A percentile compares a stretch with the other conserved stretches of the same genome.
Conservation (phyloP, 2,888 invertebrate genomes). For the Rosalia funebris region DNA sequence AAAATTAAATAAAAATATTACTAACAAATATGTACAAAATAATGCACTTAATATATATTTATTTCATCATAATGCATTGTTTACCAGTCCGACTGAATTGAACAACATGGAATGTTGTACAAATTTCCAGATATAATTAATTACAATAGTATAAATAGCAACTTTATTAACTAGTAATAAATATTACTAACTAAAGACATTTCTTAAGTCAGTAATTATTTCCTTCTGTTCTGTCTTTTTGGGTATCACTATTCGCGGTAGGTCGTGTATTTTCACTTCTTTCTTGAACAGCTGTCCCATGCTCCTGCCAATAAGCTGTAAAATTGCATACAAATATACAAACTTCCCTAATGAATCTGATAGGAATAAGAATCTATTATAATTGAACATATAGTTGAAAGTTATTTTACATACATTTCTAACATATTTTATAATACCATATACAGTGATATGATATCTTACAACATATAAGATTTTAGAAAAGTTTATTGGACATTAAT, state of each 20-base stretch:
- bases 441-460: too few relatives aligned
- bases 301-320: conserved; percentile 85
- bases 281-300: conserved; percentile 89
- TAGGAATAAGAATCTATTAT: too few relatives aligned
- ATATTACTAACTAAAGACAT: conserved; percentile 56
- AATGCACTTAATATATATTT: conserved; percentile 43
- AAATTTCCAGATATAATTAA: conserved; percentile 34
- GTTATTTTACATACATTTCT: too few relatives aligned
- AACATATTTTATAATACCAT: too few relatives aligned
- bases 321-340: conserved; percentile 49
- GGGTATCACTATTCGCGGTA: conserved; percentile 75
- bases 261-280: conserved; percentile 85
- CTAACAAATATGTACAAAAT: conserved; percentile 55
- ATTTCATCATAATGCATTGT: conserved; percentile 22
- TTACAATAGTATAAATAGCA: conserved; percentile 38
- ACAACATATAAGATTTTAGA: too few relatives aligned
- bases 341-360: too few relatives aligned
- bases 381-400: too few relatives aligned
- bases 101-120: conserved; percentile 48
- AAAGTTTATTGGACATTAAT: too few relatives aligned
- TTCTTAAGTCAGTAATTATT: conserved; percentile 58
- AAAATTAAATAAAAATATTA: conserved; percentile 50
- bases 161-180: conserved; percentile 10
- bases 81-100: conserved; percentile 38
- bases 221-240: conserved; percentile 58